Evolutionary conservation across 2,797 vertebrate species (phyloP).

Genomic region (Chrosomus eos): DNA sequence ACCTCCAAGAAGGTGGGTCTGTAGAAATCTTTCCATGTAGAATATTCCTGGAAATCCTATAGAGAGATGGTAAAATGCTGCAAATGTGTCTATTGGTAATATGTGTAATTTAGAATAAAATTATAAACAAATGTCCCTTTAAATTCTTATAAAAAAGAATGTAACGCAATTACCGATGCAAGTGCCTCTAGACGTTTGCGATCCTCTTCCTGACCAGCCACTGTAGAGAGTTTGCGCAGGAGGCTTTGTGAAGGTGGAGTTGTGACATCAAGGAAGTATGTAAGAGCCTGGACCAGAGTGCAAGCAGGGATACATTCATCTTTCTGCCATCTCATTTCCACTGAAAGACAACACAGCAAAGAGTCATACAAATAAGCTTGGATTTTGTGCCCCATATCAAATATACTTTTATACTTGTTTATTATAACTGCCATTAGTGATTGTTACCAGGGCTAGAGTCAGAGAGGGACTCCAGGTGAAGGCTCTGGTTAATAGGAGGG

Average conservation of each 20-base stretch:
- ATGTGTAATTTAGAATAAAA: not conserved
- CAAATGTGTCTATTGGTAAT: not conserved
- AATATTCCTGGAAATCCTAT: slow-evolving; percentile 75
- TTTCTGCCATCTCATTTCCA: slow-evolving; percentile 67
- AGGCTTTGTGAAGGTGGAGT: slow-evolving; percentile 83
- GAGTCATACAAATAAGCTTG: not conserved
- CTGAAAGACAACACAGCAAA: slow-evolving; percentile 35
- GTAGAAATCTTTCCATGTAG: slow-evolving; percentile 80
- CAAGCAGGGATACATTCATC: slow-evolving; percentile 80
- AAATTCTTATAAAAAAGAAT: not conserved
- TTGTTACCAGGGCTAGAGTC: slow-evolving; percentile 63
- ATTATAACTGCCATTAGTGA: not conserved
- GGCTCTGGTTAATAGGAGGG: slow-evolving; percentile 70
- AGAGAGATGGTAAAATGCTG: not conserved
- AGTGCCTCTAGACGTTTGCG: slow-evolving; percentile 73
- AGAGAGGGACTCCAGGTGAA: slow-evolving; percentile 75
- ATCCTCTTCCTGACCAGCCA: slow-evolving; percentile 72
- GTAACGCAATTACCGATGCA: slow-evolving; percentile 69
- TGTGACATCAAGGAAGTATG: slow-evolving; percentile 83
- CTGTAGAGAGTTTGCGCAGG: slow-evolving; percentile 77
- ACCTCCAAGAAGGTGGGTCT: slow-evolving; percentile 82
- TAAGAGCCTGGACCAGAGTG: slow-evolving; percentile 79
- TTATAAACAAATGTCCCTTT: not conserved
- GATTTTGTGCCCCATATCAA: not conserved
- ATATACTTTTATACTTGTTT: not conserved